Base-by-base conservation (phyloP, 2,888 invertebrate genomes). In the Sphaerophoria rueppellii region DNA sequence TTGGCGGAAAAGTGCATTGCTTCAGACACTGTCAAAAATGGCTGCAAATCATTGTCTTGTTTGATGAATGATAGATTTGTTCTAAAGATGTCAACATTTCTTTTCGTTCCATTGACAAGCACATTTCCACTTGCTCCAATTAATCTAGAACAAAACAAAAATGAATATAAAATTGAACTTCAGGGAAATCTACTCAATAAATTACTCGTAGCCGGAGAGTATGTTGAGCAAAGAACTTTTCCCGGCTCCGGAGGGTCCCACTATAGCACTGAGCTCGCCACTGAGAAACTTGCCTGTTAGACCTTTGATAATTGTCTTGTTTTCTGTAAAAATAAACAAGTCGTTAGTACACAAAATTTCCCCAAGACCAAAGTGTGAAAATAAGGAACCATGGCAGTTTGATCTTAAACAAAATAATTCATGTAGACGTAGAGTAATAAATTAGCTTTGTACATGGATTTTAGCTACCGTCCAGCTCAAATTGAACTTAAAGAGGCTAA, bases 231-330 rank as follows among this genome's bases (percentile, higher is more conserved):
- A 94, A 2, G 96, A 95, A 86, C 96, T 96, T 92, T 98, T 98
- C 75, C 98, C 96, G 9, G 96, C 96, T 12, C 98, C 98, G 0
- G 97, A 96, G 60, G 97, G 97, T 35, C 98, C 98, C 94, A 98
- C 95, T 88, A 98, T 96, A 70, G 97, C 97, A 6, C 95, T 95
- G 87, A 96, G 92, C 90, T 96, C 95, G 2, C 96, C 96, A 0
- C 95, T 94, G 87, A 93, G 93, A 91, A 96, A 96, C 82, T 94
- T 93, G 0, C 96, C 96, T 87, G 93, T 94, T 1, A 95, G 90
- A 9, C 93, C 93, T 80, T 93, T 92, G 6, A 95, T 92, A 86
- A 95, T 94, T 61, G 93, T 92, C 90, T 94, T 95, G 82, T 92
- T 92, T 88, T 92, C 95, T 95, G 90, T 2, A 92, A 92, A 58